Percentiles rank a stretch among this genome's conserved stretches.
Evolutionary conservation across 2,113 vertebrate genomes (phyloP).

Genomic region (Tauraco erythrolophus): DNA sequence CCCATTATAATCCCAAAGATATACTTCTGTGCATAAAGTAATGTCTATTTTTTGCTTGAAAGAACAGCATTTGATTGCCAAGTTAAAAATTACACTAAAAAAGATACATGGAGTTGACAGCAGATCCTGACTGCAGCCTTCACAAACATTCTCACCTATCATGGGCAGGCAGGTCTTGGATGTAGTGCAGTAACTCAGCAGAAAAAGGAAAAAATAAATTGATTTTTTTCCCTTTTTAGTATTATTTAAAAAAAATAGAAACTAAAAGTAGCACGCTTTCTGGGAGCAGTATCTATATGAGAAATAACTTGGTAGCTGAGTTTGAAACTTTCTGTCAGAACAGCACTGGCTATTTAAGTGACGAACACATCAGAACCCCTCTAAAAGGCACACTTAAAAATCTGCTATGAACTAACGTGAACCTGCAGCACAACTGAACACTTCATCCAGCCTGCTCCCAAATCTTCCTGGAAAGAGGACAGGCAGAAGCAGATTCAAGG

Average conservation of each 20-base stretch:
- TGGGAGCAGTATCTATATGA: not conserved
- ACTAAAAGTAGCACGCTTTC: not conserved
- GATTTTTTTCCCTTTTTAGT: not conserved
- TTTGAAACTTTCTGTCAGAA: not conserved
- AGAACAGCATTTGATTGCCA: slow-evolving; percentile 7
- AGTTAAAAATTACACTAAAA: not conserved
- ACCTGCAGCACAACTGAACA: not conserved
- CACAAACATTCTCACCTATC: not conserved
- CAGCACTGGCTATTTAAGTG: not conserved
- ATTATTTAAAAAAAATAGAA: not conserved
- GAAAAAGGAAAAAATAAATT: not conserved
- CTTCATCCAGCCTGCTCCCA: not conserved
- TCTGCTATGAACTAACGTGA: not conserved
- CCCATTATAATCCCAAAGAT: not conserved
- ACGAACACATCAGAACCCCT: not conserved
- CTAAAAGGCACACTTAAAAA: not conserved
- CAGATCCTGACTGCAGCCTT: slow-evolving; percentile 15
- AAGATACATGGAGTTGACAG: not conserved
- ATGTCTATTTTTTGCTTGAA: slow-evolving; percentile 2
- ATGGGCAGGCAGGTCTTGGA: not conserved
- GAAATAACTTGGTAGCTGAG: not conserved
- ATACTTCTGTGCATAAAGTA: not conserved
- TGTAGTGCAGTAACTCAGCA: not conserved
- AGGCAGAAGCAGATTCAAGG: not conserved
- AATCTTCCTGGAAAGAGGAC: not conserved